Percentiles rank a stretch among this genome's conserved stretches.
phyloP scores from a whole-genome alignment of 2,797 vertebrate genomes.

The Xiphophorus birchmanni region DNA sequence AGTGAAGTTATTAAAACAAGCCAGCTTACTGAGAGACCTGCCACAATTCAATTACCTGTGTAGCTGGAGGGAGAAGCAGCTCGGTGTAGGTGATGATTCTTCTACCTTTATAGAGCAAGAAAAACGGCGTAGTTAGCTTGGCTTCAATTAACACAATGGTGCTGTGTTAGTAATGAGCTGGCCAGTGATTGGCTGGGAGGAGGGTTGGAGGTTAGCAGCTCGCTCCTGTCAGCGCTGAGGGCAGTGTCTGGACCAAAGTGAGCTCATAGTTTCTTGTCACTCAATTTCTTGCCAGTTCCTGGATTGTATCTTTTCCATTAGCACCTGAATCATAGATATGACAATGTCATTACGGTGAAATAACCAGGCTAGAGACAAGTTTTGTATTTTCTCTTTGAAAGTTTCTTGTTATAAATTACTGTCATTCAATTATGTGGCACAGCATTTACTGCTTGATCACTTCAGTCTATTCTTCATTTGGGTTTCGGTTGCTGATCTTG shows the following conservation, averaged over 20 bases:
- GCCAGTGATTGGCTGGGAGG: conserved; percentile 69
- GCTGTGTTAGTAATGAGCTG: conserved; percentile 77
- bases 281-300: conserved; percentile 62
- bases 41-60: conserved; percentile 86
- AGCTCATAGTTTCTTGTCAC: conserved; percentile 73
- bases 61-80: conserved; percentile 79
- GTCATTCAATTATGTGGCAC: conserved; percentile 63
- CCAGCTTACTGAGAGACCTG: conserved; percentile 81
- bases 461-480: conserved; percentile 61
- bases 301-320: conserved; percentile 69
- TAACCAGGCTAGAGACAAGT: conserved; percentile 54
- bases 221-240: conserved; percentile 65
- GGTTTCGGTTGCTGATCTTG: conserved; percentile 45
- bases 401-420: conserved; percentile 61
- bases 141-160: conserved; percentile 85
- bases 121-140: conserved; percentile 72
- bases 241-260: conserved; percentile 60
- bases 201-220: conserved; percentile 65
- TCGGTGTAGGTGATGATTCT: conserved; percentile 69
- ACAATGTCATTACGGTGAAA: conserved; percentile 61
- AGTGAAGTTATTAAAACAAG: conserved; percentile 87
- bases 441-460: conserved; percentile 64
- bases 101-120: conserved; percentile 68
- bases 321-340: conserved; percentile 61
- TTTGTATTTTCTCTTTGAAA: conserved; percentile 63